A percentile compares a stretch with the other conserved stretches of the same genome.
These are phyloP conservation scores for Corythucha ciliata DNA, from an alignment of 2,888 invertebrate species.

Conservation along the genomic window DNA sequence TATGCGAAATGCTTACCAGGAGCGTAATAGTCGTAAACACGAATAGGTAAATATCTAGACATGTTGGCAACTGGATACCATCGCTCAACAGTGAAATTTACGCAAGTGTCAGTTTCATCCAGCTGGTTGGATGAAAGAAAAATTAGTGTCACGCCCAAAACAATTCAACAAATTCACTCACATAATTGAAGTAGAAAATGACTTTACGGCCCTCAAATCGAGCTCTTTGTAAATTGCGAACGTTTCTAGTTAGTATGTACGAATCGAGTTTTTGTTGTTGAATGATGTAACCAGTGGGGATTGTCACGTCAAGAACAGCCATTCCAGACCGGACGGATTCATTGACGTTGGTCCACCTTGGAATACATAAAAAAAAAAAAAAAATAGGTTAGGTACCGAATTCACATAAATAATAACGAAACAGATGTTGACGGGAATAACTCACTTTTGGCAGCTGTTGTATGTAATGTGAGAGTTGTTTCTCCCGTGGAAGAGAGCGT, in stretches of 20 bases:
- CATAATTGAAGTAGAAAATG: constrained; percentile 86
- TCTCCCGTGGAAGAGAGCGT: constrained; percentile 70
- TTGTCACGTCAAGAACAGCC: constrained; percentile 75
- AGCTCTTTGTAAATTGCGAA: constrained; percentile 74
- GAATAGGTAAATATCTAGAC: constrained; percentile 80
- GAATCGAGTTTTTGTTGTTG: constrained; percentile 81
- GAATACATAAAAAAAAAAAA: constrained; percentile 8
- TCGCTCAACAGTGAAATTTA: constrained; percentile 84
- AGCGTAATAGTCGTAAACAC: constrained; percentile 91
- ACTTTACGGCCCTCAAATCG: constrained; percentile 72
- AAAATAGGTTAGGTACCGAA: no score
- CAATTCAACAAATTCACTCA: constrained; percentile 51
- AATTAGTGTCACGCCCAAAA: no score
- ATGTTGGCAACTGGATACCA: constrained; percentile 96
- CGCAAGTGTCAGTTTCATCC: constrained; percentile 73
- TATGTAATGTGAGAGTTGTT: constrained; percentile 90
- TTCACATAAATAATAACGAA: no score
- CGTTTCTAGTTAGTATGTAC: constrained; percentile 70
- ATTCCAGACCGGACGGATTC: constrained; percentile 79
- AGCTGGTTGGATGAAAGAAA: constrained; percentile 47
- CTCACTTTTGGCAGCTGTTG: constrained; percentile 80
- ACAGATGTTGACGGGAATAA: no score
- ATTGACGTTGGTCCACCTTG: constrained; percentile 66
- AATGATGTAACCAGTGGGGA: constrained; percentile 85
- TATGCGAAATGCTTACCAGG: constrained; percentile 57